Percentiles rank a stretch among this genome's conserved stretches.
phyloP scores from a whole-genome alignment of 30 jellyfish, hydroid and myxozoan genomes.

The Chrysaora quinquecirrha region DNA sequence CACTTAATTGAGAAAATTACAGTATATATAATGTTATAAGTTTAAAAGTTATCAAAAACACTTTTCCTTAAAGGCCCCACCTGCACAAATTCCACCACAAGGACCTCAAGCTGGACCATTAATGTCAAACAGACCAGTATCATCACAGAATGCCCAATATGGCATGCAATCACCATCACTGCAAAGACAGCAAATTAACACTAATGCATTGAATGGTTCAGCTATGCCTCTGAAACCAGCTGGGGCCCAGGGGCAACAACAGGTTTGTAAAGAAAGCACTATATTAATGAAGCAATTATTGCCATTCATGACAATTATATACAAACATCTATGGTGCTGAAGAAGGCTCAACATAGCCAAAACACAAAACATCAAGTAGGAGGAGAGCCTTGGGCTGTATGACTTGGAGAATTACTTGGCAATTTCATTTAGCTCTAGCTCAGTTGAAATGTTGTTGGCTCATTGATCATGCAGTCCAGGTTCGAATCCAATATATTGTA shows the following conservation, averaged over 20 bases:
- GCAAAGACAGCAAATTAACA: slow-evolving; percentile 46
- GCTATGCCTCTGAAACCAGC: slow-evolving; percentile 11
- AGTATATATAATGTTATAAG: not conserved
- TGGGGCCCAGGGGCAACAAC: slow-evolving; percentile 13
- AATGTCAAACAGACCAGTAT: slow-evolving; percentile 40
- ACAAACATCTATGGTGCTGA: too few relatives aligned
- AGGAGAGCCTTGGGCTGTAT: too few relatives aligned
- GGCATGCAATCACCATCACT: slow-evolving; percentile 64
- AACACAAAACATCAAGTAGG: too few relatives aligned
- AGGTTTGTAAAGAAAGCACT: not conserved
- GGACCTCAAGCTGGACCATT: slow-evolving; percentile 47
- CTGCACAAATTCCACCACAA: slow-evolving; percentile 16
- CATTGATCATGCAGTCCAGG: too few relatives aligned
- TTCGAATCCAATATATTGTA: too few relatives aligned
- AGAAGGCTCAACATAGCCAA: too few relatives aligned
- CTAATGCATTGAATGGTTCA: slow-evolving; percentile 7
- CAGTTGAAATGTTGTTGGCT: too few relatives aligned
- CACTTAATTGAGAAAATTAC: too few relatives aligned
- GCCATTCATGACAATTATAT: too few relatives aligned
- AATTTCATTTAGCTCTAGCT: too few relatives aligned
- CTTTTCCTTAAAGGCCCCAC: slow-evolving; percentile 31
- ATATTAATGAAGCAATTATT: not conserved
- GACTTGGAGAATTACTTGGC: too few relatives aligned
- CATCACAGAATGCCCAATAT: slow-evolving; percentile 38
- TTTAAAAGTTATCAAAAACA: not conserved